Evolutionary conservation across 2,888 invertebrate genomes (phyloP), one percentile per base, ranked within the genome.

Genomic region (Apodemia zela): DNA sequence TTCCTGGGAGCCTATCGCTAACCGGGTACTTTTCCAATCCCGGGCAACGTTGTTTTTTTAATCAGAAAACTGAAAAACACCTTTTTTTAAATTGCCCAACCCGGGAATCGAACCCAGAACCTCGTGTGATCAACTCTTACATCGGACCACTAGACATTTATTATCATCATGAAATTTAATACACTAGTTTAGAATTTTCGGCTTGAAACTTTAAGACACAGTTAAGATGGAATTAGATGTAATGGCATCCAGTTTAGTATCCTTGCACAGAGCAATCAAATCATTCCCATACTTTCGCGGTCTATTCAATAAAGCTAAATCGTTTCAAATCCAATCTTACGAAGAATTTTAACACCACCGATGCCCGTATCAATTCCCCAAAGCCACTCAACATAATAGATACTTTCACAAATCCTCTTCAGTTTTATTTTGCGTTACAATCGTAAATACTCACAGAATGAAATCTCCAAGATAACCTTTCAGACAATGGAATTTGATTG

Each of bases 381-480:
- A 45, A 45, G n/a, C n/a, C 15, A 45, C n/a, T n/a, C 45, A 45
- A 45, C 1, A 45, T n/a, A n/a, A 45, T 45, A 45, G 45, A 45
- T 7, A 45, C 45, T 45, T 45, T 45, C 45, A n/a, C 45, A 45
- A 45, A 45, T n/a, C n/a, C n/a, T 45, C 45, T 45, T 45, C n/a
- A n/a, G 45, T 45, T n/a, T 45, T 45, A 45, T 45, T 45, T 45
- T n/a, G 45, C n/a, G n/a, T 45, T 7, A 45, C 45, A 45, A n/a
- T 45, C n/a, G 45, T 45, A 45, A n/a, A 38, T 38, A 45, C 45
- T 45, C n/a, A n/a, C 7, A 1, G 13, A 45, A n/a, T n/a, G 6
- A 45, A 45, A 45, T n/a, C 45, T 45, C n/a, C 5, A 2, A 45
- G n/a, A 45, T 45, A 45, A 45, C n/a, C 42, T 45, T 45, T 45